phyloP scores from a whole-genome alignment of 92 coral and sea anemone genomes.

The Siderastrea siderea region DNA sequence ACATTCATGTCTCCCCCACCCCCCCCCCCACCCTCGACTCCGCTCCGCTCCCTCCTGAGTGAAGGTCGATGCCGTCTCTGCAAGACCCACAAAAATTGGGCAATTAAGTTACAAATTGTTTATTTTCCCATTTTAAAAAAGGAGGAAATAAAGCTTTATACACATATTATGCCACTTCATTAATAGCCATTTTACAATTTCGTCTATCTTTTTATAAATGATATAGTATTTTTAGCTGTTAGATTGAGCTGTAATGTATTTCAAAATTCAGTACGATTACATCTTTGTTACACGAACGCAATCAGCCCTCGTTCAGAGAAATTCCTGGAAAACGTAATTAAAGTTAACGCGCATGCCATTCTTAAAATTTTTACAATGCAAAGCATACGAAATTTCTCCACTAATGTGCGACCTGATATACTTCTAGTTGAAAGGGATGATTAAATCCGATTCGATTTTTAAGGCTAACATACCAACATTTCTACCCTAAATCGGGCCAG shows the following conservation, averaged over 20 bases:
- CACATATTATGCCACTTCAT: neutral
- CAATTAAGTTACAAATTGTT: neutral
- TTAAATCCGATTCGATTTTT: neutral
- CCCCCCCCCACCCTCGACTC: too few species aligned
- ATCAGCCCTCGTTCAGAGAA: neutral
- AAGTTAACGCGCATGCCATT: neutral
- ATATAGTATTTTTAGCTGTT: neutral
- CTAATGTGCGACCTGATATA: neutral
- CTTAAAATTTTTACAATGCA: neutral
- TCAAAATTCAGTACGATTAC: conserved; percentile 5
- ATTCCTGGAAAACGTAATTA: neutral
- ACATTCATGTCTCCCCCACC: too few species aligned
- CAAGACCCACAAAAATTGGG: too few species aligned
- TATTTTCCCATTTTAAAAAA: conserved; percentile 2
- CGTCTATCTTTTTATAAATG: neutral
- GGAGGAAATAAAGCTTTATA: neutral
- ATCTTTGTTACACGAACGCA: neutral
- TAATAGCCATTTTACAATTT: conserved; percentile 11
- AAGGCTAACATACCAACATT: neutral
- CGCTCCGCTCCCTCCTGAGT: neutral
- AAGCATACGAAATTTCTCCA: neutral
- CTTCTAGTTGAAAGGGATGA: neutral
- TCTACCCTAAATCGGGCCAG: neutral
- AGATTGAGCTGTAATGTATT: neutral
- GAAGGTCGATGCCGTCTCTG: too few species aligned